Evolutionary conservation across 92 coral and sea anemone species (phyloP).

Genomic region (Umimayanthus kanabou): DNA sequence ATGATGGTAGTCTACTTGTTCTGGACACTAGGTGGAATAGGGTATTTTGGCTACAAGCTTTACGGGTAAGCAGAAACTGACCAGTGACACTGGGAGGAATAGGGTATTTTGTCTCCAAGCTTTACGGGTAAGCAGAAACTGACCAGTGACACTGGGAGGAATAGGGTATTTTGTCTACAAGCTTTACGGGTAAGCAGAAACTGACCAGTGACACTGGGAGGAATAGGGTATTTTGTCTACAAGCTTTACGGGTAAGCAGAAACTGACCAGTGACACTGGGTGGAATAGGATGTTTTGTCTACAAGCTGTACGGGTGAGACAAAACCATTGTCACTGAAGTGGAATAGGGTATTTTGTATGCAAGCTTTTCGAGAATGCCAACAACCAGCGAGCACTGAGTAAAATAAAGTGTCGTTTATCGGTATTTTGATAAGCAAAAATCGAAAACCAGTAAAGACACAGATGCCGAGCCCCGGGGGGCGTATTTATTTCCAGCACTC

Average conservation of each 20-base stretch:
- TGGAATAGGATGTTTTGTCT: conserved; percentile 68
- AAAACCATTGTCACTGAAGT: too few relatives aligned
- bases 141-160: too few relatives aligned
- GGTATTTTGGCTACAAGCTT: conserved; percentile 77
- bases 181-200: conserved; percentile 66
- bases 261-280: too few relatives aligned
- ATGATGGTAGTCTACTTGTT: conserved; percentile 65
- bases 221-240: too few relatives aligned
- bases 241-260: too few relatives aligned
- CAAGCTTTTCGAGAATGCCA: conserved; percentile 71
- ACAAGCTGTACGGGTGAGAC: conserved; percentile 67
- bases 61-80: conserved; percentile 63
- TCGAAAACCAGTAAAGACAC: too few relatives aligned
- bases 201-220: too few relatives aligned
- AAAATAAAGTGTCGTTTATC: not conserved
- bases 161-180: conserved; percentile 38
- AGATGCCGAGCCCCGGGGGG: too few relatives aligned
- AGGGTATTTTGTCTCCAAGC: conserved; percentile 16
- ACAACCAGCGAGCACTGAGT: too few relatives aligned
- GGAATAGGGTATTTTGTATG: conserved; percentile 19
- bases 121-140: conserved; percentile 67
- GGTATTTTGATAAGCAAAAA: too few relatives aligned
- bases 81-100: not conserved
- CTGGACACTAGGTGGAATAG: conserved; percentile 67
- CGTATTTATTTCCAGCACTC: too few relatives aligned